These are phyloP conservation scores for Caenorhabditis zanzibari DNA, from an alignment of 2,888 invertebrate genomes.

Conservation along the genomic window DNA sequence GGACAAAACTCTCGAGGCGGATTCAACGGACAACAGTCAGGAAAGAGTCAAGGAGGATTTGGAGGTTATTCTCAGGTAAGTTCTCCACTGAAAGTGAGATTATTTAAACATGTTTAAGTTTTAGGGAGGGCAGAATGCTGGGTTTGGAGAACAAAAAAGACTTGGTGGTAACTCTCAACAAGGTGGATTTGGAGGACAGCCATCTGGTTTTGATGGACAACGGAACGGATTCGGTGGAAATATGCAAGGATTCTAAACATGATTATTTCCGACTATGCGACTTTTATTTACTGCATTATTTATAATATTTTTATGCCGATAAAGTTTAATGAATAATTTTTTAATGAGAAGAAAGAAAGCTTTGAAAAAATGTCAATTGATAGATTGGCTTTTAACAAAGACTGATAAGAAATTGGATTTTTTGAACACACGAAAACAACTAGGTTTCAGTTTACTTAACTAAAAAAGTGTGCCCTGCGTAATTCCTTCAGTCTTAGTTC, in stretches of 20 bases:
- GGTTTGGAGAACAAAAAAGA: constrained; percentile 27
- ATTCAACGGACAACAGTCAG: not conserved
- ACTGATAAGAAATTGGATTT: no score
- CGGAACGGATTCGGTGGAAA: constrained; percentile 3
- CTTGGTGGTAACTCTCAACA: constrained; percentile 28
- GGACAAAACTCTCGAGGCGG: not conserved
- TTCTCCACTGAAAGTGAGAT: not conserved
- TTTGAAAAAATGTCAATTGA: no score
- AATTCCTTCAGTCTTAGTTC: no score
- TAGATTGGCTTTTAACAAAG: no score
- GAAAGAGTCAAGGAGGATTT: constrained; percentile 15
- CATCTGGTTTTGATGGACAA: constrained; percentile 17
- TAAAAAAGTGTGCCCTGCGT: no score
- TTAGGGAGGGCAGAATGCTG: constrained; percentile 6
- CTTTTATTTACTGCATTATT: not conserved
- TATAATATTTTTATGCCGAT: not conserved
- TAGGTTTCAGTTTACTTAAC: no score
- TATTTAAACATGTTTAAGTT: no score
- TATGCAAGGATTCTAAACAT: constrained; percentile 18
- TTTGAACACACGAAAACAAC: no score
- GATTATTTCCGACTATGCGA: not conserved
- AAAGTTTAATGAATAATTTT: not conserved
- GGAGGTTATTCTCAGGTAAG: constrained; percentile 15
- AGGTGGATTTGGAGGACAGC: constrained; percentile 35
- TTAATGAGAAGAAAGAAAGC: no score